Evolutionary conservation across 2,888 invertebrate genomes (phyloP), one percentile per base, ranked within the genome.

Genomic region (Caprella mutica): DNA sequence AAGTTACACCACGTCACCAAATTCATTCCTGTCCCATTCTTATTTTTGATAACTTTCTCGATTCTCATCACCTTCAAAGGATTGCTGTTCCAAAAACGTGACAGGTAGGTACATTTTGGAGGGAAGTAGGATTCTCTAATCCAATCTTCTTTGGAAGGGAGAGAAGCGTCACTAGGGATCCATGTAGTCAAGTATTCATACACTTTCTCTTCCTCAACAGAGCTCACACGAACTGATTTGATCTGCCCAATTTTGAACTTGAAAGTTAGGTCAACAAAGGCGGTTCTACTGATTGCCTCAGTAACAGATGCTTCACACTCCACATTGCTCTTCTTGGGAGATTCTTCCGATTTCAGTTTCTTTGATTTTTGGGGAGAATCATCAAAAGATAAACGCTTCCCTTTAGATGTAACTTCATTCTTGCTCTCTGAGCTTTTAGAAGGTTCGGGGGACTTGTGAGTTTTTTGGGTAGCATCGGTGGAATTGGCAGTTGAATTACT

Each of bases 181-280:
- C 63, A 59, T 12, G 52, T 30, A 27, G 60, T 56, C 29, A 27
- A 14, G 30, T 59, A 33, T 26, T 63, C 57, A 26, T 35, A 21
- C 9, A 55, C 17, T 40, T 21, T 29, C 23, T 40, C 40, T 12
- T 44, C 57, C 17, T 46, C 40, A 9, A 24, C 39, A 19, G n/a
- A 26, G 17, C 42, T 44, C 19, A 48, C 26, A 17, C 51, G 19
- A 26, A 30, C 38, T n/a, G 53, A 54, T 33, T 59, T 24, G 17
- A 63, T 57, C 26, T 52, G 55, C 33, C 60, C 52, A 40, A 63
- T 46, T 26, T 58, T 58, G 39, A 39, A 53, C 17, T 59, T 51
- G 27, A 52, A 39, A 2, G 23, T 44, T 2, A 24, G 27, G 30
- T 48, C 48, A 30, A 30, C 30, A 21, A 48, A 48, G 17, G n/a